Evolutionary conservation across 2,113 vertebrate genomes (phyloP).

Genomic region (Carassius carassius): DNA sequence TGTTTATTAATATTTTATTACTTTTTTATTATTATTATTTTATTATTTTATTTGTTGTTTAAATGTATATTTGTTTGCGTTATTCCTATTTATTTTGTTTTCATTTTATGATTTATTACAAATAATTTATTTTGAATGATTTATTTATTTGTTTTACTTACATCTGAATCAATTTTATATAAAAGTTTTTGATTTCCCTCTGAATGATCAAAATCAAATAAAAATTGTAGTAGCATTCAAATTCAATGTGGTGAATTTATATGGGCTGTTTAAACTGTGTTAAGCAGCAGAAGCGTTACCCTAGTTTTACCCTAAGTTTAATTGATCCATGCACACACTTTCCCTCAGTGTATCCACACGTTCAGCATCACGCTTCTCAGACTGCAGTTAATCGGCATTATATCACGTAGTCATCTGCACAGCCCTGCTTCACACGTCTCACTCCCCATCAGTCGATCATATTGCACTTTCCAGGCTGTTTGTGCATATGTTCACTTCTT

Average conservation of each 20-base stretch:
- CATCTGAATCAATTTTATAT: not conserved
- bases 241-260: not conserved
- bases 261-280: no score
- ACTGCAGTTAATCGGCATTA: not conserved
- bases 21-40: no score
- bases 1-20: no score
- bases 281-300: not conserved
- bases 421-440: not conserved
- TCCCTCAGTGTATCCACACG: not conserved
- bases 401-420: constrained; percentile 3
- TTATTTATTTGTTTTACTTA: no score
- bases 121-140: no score
- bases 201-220: not conserved
- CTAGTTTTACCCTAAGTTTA: not conserved
- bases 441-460: not conserved
- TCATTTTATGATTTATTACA: no score
- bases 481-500: constrained; percentile 67
- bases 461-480: constrained; percentile 33
- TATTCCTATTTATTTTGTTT: no score
- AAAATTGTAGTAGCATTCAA: not conserved
- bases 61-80: no score
- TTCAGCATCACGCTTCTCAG: not conserved
- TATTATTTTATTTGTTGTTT: no score
- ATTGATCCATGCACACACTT: not conserved
- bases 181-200: not conserved